Conservation (phyloP, 2,797 vertebrate species). For the Microhierax caerulescens region DNA sequence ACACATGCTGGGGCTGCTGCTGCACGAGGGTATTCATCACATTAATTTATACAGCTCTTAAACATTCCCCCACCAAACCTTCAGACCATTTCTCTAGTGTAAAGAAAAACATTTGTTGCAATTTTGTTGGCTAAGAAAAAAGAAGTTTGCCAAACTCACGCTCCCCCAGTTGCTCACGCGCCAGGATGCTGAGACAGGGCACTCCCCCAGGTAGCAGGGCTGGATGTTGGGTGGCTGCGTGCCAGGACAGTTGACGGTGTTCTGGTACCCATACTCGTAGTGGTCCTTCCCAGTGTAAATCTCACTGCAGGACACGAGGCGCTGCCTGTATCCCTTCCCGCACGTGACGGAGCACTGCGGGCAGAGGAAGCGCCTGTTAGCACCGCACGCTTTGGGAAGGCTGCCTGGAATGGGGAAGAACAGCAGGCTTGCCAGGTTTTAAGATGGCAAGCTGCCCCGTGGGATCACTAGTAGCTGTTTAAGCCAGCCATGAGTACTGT, state of each 20-base stretch:
- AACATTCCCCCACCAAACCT: background rate
- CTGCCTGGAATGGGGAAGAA: background rate
- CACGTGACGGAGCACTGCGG: slow-evolving; percentile 92
- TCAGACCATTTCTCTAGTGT: rapidly evolving
- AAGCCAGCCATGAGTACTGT: background rate
- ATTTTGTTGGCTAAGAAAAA: rapidly evolving
- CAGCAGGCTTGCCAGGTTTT: background rate
- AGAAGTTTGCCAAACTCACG: slow-evolving; percentile 74
- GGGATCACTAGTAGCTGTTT: background rate
- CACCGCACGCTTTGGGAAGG: rapidly evolving
- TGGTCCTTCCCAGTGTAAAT: slow-evolving; percentile 90
- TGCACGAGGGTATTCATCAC: background rate
- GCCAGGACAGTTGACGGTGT: slow-evolving; percentile 85
- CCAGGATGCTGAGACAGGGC: slow-evolving; percentile 82
- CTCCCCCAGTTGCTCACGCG: slow-evolving; percentile 91
- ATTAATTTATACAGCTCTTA: background rate
- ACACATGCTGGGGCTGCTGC: background rate
- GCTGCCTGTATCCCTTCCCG: slow-evolving; percentile 90
- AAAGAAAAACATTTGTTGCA: background rate
- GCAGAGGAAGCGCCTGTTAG: background rate
- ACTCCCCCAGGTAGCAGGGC: slow-evolving; percentile 83
- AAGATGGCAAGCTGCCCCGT: background rate
- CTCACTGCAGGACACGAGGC: slow-evolving; percentile 94
- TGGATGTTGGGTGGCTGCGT: slow-evolving; percentile 86
- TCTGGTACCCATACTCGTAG: slow-evolving; percentile 92